Evolutionary conservation across 2,797 vertebrate genomes (phyloP).

Genomic region (Sebastes iracundus): DNA sequence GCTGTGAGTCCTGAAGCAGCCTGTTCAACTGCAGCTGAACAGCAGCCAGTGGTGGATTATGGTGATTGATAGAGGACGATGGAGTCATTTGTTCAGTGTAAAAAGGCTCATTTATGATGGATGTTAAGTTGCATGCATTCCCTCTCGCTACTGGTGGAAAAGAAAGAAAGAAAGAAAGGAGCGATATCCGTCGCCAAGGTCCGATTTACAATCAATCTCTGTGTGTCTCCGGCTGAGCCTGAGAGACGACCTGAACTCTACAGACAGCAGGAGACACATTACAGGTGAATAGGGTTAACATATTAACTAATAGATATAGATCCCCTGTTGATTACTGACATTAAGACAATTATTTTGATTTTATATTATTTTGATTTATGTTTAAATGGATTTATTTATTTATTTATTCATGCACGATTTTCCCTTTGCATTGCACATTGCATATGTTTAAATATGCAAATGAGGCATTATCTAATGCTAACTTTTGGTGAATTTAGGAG

Average conservation of each 20-base stretch:
- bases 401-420: too few species aligned
- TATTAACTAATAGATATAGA: neutral
- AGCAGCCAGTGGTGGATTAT: conserved; percentile 68
- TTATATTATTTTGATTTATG: neutral
- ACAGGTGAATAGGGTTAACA: neutral
- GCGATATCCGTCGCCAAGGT: conserved; percentile 19
- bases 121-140: conserved; percentile 56
- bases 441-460: too few species aligned
- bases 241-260: neutral
- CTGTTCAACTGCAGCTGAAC: conserved; percentile 54
- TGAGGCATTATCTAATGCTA: too few species aligned
- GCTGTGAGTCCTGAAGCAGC: conserved; percentile 51
- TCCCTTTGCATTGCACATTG: too few species aligned
- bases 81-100: conserved; percentile 70
- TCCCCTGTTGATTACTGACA: neutral
- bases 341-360: neutral
- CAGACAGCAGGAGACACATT: neutral
- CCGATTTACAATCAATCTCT: conserved; percentile 32
- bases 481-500: too few species aligned
- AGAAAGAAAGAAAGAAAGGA: neutral
- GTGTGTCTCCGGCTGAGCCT: conserved; percentile 8
- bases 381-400: too few species aligned
- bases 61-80: conserved; percentile 71
- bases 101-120: conserved; percentile 75
- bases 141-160: conserved; percentile 10